These are phyloP conservation scores for Prosapia bicincta DNA, from an alignment of 2,888 invertebrate genomes.

Conservation along the genomic window DNA sequence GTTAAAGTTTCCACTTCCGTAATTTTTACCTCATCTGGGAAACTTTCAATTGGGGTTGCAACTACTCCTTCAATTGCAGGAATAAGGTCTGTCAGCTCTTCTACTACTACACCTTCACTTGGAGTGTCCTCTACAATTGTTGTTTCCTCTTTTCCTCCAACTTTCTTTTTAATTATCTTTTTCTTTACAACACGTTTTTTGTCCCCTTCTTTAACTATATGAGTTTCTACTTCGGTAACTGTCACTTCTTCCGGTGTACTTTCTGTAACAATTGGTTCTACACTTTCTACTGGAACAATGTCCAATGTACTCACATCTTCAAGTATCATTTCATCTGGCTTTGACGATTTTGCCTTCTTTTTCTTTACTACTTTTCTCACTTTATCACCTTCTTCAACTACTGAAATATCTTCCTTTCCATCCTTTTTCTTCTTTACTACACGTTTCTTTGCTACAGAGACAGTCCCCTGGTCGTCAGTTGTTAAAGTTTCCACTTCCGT, in stretches of 20 bases:
- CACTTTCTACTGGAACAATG: conserved; percentile 5
- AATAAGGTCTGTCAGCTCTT: conserved; percentile 9
- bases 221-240: conserved; percentile 42
- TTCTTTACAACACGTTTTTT: conserved; percentile 25
- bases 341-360: conserved; percentile 17
- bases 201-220: conserved; percentile 29
- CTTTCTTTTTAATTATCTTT: conserved; percentile 9
- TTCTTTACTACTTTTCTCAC: conserved; percentile 40
- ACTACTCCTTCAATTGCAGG: conserved; percentile 15
- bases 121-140: conserved; percentile 14
- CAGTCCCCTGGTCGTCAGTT: conserved; percentile 34
- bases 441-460: conserved; percentile 19
- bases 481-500: conserved; percentile 33
- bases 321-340: neutral
- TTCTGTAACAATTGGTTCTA: conserved; percentile 34
- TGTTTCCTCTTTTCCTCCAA: conserved; percentile 11
- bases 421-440: conserved; percentile 25
- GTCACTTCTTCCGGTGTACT: conserved; percentile 49
- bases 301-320: conserved; percentile 20
- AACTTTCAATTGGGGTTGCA: conserved; percentile 34
- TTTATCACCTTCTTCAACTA: conserved; percentile 39
- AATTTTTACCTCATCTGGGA: conserved; percentile 44
- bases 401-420: conserved; percentile 2
- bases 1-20: conserved; percentile 41
- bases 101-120: conserved; percentile 11